Evolutionary conservation across 2,797 vertebrate species (phyloP), one percentile per base, ranked within the genome.

Genomic region (Allobates femoralis): DNA sequence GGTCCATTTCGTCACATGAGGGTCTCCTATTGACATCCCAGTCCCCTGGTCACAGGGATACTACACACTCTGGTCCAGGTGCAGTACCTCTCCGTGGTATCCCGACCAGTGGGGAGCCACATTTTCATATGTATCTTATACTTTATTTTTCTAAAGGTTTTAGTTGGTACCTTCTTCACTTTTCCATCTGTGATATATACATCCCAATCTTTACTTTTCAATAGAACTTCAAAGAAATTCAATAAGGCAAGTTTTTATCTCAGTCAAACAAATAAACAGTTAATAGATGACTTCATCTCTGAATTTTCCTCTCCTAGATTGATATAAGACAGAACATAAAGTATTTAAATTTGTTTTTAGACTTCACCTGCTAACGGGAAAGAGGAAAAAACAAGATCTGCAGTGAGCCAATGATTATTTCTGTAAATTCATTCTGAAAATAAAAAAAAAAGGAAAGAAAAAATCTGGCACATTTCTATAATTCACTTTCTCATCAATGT

Each of bases 321-420:
- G 37, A 81, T 64, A 66, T 30, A 32, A 66, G 26, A 64, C 16
- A 32, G 19, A 30, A 67, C 37, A 66, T 41, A 64, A 76, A 67
- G 32, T 81, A 66, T 62, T 80, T 50, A 81, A 74, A 50, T 64
- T 66, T 28, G 79, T 66, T 66, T 81, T 81, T 30, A 66, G 60
- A 51, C 51, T 81, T 66, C 16, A 66, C n/a, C 19, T 21, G 41
- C 23, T 64, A 50, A 64, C 3, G 28, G 34, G n/a, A 50, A 80
- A 79, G 23, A 64, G 30, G 26, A 66, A 80, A 50, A 50, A 66
- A 32, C 28, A 56, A 66, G 26, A 53, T 67, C 60, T 30, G 62
- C 37, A 81, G 79, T n/a, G 15, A 41, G 32, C 67, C 26, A 81
- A 67, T 66, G 14, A 66, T 34, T 51, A 64, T 78, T 58, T 58